Evolutionary conservation across 2,797 vertebrate species (phyloP), one percentile per base, ranked within the genome.

Genomic region (Benthosema pterotum): DNA sequence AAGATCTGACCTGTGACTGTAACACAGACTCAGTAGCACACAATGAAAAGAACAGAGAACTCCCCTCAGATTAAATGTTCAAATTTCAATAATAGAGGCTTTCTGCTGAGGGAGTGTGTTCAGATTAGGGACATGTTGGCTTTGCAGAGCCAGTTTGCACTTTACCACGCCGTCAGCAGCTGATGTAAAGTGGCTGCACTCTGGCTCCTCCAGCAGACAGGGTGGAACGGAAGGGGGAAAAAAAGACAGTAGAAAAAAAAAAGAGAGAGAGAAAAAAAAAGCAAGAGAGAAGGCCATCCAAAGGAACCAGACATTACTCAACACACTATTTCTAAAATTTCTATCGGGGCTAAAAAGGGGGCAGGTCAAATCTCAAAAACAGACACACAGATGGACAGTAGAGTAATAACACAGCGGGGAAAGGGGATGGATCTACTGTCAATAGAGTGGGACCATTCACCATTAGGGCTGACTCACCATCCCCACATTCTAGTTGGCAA

Each of bases 261-360:
- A 16, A 18, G 52, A 45, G 46, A 70, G 19, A 74, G 52, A 68
- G 67, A 70, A 45, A 64, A 65, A 52, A 48, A 70, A 45, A 64
- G 65, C 49, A 48, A 25, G 22, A 22, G 22, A 82, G 64, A 58
- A 67, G 56, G 46, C 42, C 8, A 54, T 85, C 85, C 83, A 91
- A 78, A 59, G 72, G 82, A 87, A 78, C 76, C 89, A 93, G 92
- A 92, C 90, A 68, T 92, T 87, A 92, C 87, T 89, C 87, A 91
- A 83, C 63, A 50, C 7, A 74, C 82, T 90, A 90, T 90, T 91
- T 89, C 66, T 80, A 79, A 83, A 86, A 83, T 78, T 90, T 79
- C 67, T 58, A 70, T 78, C 69, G 28, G 57, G 65, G 59, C 69
- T 72, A 72, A 80, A 67, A 67, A 25, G 50, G 73, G 69, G 61